Evolutionary conservation across 2,888 invertebrate genomes (phyloP), one percentile per base, ranked within the genome.

Genomic region (Macrosoma leucophasiata): DNA sequence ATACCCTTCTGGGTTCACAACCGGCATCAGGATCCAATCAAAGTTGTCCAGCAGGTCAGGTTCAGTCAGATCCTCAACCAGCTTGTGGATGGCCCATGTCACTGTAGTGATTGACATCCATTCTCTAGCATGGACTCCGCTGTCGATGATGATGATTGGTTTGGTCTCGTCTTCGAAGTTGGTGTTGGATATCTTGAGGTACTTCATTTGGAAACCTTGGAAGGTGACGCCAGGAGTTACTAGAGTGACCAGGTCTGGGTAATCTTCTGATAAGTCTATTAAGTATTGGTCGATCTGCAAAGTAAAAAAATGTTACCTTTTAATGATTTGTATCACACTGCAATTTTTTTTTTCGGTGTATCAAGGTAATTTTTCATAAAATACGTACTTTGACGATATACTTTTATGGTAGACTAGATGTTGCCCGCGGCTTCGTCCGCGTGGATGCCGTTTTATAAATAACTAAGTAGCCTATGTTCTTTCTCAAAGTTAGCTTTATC

Each of bases 1-100:
- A 50, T 91, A 92, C 7, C 92, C 91, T 67, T 92, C 92, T 10
- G 91, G 91, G 58, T 92, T 92, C 18, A 88, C 71, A 10, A 88
- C 72, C 0, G 92, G 91, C n/a, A 91, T 45, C 10, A 90, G 65
- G 41, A 86, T 85, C 88, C 90, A 91, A 55, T 92, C 90, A 14
- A 89, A 85, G 12, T 79, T 73, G 9, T 87, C 69, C 26, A 90
- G 60, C 1, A 91, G 62, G 21, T 84, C 66, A 8, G 64, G 60
- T 46, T 88, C 87, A 6, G 68, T 71, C 3, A 81, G 61, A 50
- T 90, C 86, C 49, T 86, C 87, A 0, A 89, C 75, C 41, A 92
- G 58, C 56, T 91, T 88, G 41, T 86, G 78, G 37, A 91, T 89
- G 30, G 89, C 81, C 59, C 89, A 91, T 0, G 90, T 71, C 0